These are phyloP conservation scores for Agrotis puta DNA, from an alignment of 2,888 invertebrate species.

Conservation along the genomic window DNA sequence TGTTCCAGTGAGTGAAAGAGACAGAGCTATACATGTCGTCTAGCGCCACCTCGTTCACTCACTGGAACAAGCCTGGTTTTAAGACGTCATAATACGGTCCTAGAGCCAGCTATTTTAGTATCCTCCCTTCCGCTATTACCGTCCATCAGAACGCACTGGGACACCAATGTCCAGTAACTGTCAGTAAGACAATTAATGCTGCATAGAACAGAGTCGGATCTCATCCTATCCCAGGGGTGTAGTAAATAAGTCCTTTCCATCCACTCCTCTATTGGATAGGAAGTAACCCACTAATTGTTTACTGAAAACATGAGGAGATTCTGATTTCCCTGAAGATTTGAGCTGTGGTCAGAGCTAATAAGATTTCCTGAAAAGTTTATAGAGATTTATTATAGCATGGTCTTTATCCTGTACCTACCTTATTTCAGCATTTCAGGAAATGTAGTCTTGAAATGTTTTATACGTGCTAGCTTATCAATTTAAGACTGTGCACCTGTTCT, in stretches of 20 bases:
- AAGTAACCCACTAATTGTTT: slow-evolving; percentile 38
- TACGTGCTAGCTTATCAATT: too few species aligned
- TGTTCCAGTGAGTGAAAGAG: too few species aligned
- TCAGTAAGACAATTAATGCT: slow-evolving; percentile 17
- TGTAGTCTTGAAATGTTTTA: too few species aligned
- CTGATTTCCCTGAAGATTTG: slow-evolving; percentile 30
- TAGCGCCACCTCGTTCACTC: too few species aligned
- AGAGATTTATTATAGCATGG: slow-evolving; percentile 1
- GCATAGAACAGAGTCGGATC: slow-evolving; percentile 12
- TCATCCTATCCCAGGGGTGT: slow-evolving; percentile 6
- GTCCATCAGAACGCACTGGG: not conserved
- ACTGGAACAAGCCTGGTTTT: too few species aligned
- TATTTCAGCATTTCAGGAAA: too few species aligned
- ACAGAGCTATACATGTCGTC: too few species aligned
- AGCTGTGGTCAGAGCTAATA: slow-evolving; percentile 22
- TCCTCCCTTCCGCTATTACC: not conserved
- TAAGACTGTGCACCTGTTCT: too few species aligned
- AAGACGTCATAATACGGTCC: too few species aligned
- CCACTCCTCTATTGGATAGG: slow-evolving; percentile 15
- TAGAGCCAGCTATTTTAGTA: too few species aligned
- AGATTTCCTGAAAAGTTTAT: slow-evolving; percentile 10
- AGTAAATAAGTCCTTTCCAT: slow-evolving; percentile 7
- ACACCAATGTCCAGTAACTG: not conserved
- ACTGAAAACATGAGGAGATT: slow-evolving; percentile 36
- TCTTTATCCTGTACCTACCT: too few species aligned